These are phyloP conservation scores for Laticauda colubrina DNA, from an alignment of 2,113 vertebrate species.

Conservation along the genomic window DNA sequence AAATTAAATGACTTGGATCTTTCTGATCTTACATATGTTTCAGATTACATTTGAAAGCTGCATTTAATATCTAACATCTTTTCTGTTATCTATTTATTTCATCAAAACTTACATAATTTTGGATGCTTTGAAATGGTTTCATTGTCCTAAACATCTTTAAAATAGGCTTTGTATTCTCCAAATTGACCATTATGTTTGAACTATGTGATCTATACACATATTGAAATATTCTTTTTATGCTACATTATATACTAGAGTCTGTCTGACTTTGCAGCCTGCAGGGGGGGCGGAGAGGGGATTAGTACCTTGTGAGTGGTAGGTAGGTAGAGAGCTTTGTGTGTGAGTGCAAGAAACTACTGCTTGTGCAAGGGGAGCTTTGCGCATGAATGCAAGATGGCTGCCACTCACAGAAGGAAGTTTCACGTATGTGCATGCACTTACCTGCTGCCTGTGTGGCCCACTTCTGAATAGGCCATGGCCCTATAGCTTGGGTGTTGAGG, in stretches of 20 bases:
- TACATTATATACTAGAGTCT: background rate
- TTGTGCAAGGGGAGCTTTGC: background rate
- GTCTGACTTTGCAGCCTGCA: background rate
- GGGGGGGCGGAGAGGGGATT: background rate
- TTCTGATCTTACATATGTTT: background rate
- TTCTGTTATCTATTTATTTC: background rate
- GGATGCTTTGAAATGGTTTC: background rate
- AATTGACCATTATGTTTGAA: background rate
- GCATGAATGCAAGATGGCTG: background rate
- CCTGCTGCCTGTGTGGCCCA: background rate
- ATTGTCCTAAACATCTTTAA: background rate
- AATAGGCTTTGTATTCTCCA: background rate
- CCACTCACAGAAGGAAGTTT: background rate
- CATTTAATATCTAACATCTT: background rate
- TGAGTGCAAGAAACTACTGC: background rate
- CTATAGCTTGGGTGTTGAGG: background rate
- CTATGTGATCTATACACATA: background rate
- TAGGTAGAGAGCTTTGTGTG: background rate
- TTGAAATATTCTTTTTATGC: background rate
- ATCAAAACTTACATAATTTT: background rate
- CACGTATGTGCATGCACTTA: background rate
- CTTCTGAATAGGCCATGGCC: background rate
- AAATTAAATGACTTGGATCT: background rate
- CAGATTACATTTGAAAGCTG: background rate
- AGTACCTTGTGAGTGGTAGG: background rate